Conservation (phyloP, 2,797 vertebrate species). For the Liasis olivaceus region DNA sequence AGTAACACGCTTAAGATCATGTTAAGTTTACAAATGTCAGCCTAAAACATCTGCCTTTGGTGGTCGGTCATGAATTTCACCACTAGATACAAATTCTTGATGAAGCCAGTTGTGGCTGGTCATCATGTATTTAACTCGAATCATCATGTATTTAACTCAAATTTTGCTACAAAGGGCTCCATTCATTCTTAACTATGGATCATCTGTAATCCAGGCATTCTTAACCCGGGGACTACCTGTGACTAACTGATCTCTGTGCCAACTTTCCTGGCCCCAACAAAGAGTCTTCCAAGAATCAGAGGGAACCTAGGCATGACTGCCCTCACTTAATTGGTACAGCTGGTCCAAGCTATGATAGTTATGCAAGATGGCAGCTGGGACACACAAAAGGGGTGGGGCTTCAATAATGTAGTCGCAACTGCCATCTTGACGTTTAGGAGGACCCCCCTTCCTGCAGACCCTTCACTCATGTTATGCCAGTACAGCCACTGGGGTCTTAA, state of each 20-base stretch:
- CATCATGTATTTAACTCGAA: no score
- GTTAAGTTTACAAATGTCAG: background rate
- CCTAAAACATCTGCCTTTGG: background rate
- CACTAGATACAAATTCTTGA: background rate
- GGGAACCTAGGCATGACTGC: background rate
- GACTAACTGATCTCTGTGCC: background rate
- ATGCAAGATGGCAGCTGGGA: background rate
- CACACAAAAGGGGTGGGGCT: background rate
- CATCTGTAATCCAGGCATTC: no score
- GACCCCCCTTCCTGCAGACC: background rate
- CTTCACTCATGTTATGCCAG: background rate
- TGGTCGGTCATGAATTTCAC: background rate
- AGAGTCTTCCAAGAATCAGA: background rate
- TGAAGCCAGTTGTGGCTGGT: background rate
- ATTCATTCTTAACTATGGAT: no score
- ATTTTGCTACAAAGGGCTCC: no score
- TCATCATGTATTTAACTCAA: no score
- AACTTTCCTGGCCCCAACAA: background rate
- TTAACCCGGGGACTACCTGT: no score
- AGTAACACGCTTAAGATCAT: background rate
- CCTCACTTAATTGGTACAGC: background rate
- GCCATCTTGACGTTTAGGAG: background rate
- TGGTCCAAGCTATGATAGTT: background rate
- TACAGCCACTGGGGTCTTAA: background rate
- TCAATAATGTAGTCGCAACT: background rate